Percentiles rank a stretch among this genome's conserved stretches.
phyloP scores from a whole-genome alignment of 2,888 invertebrate species.

The Andrena bucephala region DNA sequence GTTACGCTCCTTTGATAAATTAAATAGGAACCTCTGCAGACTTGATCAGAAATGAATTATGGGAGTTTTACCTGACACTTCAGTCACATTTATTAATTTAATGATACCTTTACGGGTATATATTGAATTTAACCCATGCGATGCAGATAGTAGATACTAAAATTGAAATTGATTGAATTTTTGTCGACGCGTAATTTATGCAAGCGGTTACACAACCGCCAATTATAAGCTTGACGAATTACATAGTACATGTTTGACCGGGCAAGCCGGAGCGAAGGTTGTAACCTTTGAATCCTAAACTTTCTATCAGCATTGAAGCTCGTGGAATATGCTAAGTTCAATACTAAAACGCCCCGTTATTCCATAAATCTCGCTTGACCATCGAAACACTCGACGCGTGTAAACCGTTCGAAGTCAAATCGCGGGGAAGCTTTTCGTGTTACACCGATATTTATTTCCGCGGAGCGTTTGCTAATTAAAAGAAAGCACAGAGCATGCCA shows the following conservation, averaged over 20 bases:
- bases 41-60: not conserved
- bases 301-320: slow-evolving; percentile 49
- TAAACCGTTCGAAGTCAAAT: slow-evolving; percentile 55
- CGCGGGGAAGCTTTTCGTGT: slow-evolving; percentile 20
- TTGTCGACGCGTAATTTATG: slow-evolving; percentile 52
- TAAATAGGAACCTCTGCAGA: not conserved
- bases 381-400: slow-evolving; percentile 45
- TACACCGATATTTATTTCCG: slow-evolving; percentile 11
- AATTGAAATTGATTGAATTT: slow-evolving; percentile 43
- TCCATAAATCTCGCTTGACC: slow-evolving; percentile 49
- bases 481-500: slow-evolving; percentile 8
- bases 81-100: not conserved
- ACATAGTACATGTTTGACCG: slow-evolving; percentile 45
- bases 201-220: slow-evolving; percentile 52
- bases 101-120: not conserved
- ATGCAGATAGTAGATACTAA: slow-evolving; percentile 24
- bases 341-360: slow-evolving; percentile 53
- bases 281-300: slow-evolving; percentile 49
- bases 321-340: slow-evolving; percentile 38
- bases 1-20: too few species aligned
- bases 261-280: slow-evolving; percentile 46
- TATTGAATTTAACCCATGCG: not conserved
- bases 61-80: not conserved
- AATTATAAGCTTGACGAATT: slow-evolving; percentile 53
- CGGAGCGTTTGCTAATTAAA: slow-evolving; percentile 30